Conservation (phyloP, 2,888 invertebrate genomes). For the Mesoligia furuncula region DNA sequence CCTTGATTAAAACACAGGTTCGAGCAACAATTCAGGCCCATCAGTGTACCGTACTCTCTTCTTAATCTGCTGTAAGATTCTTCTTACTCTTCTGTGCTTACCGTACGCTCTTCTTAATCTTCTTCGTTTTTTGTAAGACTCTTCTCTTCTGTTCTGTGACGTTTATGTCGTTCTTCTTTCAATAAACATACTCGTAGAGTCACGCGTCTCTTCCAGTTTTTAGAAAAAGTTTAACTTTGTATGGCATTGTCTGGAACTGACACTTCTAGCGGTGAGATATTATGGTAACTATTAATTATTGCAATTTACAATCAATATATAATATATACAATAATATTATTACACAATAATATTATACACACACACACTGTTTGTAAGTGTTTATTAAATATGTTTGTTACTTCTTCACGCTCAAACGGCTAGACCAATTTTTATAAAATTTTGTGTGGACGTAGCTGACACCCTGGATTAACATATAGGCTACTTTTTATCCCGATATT, state of each 20-base stretch:
- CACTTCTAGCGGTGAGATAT: neutral
- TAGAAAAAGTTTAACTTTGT: neutral
- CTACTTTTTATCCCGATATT: too few relatives aligned
- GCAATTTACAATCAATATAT: neutral
- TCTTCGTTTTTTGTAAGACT: neutral
- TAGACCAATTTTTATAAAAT: too few relatives aligned
- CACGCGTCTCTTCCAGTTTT: neutral
- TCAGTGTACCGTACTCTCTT: conserved; percentile 89
- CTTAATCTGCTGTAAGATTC: conserved; percentile 39
- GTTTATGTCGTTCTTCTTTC: neutral
- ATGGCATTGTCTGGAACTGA: neutral
- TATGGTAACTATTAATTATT: too few relatives aligned
- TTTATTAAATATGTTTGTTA: too few relatives aligned
- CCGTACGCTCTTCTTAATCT: conserved; percentile 78
- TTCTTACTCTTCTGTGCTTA: conserved; percentile 66
- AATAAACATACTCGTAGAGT: neutral
- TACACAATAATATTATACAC: too few relatives aligned
- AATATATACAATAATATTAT: too few relatives aligned
- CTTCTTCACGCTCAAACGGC: too few relatives aligned
- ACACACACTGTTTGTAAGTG: too few relatives aligned
- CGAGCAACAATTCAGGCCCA: conserved; percentile 96
- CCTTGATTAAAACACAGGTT: conserved; percentile 93
- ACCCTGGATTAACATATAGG: too few relatives aligned
- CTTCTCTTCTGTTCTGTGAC: neutral
- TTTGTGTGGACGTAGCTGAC: too few relatives aligned